These are phyloP conservation scores for Abrostola triplasia DNA, from an alignment of 2,888 invertebrate species.

Conservation along the genomic window DNA sequence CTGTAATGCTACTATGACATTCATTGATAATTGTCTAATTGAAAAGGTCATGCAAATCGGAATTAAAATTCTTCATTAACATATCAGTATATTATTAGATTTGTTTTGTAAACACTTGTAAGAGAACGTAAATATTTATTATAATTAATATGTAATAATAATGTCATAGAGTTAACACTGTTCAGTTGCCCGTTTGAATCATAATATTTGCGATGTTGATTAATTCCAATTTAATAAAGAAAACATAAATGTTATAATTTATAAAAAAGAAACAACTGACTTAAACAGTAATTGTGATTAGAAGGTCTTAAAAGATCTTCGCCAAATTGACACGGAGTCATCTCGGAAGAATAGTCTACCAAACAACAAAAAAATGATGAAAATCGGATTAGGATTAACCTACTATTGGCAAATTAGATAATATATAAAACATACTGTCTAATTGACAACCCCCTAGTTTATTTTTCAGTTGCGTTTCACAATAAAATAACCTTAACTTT, in stretches of 20 bases:
- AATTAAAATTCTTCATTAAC: slow-evolving; percentile 65
- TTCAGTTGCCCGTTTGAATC: slow-evolving; percentile 60
- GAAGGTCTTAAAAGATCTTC: too few species aligned
- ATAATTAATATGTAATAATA: slow-evolving; percentile 73
- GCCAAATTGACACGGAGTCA: too few species aligned
- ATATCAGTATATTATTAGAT: slow-evolving; percentile 73
- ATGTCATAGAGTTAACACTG: slow-evolving; percentile 64
- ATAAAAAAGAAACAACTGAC: too few species aligned
- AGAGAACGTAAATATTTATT: slow-evolving; percentile 79
- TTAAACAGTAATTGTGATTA: too few species aligned
- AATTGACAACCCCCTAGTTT: too few species aligned
- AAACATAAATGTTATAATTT: too few species aligned
- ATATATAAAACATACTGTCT: too few species aligned
- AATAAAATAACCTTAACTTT: slow-evolving; percentile 21
- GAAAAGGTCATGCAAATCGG: slow-evolving; percentile 64
- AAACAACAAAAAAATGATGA: too few species aligned
- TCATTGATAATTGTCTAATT: slow-evolving; percentile 48
- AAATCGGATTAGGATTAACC: too few species aligned
- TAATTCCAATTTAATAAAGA: slow-evolving; percentile 8
- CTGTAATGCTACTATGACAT: slow-evolving; percentile 53
- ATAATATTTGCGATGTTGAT: slow-evolving; percentile 35
- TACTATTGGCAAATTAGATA: too few species aligned
- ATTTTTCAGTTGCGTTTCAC: neutral
- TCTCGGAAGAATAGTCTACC: too few species aligned
- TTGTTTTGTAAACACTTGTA: slow-evolving; percentile 79